These are phyloP conservation scores for Zaprionus ornatus DNA, from an alignment of 1,140 invertebrate genomes.

Conservation along the genomic window DNA sequence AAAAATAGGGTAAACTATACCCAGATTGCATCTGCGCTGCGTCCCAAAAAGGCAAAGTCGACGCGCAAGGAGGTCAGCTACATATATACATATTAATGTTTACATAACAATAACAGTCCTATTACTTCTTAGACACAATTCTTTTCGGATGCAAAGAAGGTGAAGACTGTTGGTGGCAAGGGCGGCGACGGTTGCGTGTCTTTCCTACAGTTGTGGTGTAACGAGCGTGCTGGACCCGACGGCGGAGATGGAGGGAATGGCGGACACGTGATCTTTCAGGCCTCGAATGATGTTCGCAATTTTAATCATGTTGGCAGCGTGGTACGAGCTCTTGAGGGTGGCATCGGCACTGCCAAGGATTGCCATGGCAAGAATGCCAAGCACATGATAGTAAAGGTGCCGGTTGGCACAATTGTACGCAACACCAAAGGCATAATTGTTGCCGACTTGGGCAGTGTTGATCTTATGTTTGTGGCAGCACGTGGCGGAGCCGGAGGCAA, in stretches of 20 bases:
- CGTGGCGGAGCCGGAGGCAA: constrained; percentile 96
- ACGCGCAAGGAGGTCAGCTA: constrained; percentile 60
- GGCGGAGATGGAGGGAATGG: constrained; percentile 98
- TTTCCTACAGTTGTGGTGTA: constrained; percentile 90
- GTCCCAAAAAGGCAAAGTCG: constrained; percentile 73
- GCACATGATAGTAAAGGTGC: constrained; percentile 92
- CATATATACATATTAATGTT: constrained; percentile 1
- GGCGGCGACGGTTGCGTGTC: constrained; percentile 97
- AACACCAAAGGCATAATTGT: constrained; percentile 87
- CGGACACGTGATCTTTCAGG: constrained; percentile 97
- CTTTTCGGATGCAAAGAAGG: constrained; percentile 88
- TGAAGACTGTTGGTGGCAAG: constrained; percentile 90
- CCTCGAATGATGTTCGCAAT: constrained; percentile 88
- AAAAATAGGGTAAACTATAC: constrained; percentile 41
- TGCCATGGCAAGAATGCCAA: constrained; percentile 94
- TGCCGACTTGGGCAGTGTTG: constrained; percentile 88
- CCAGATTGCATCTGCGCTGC: constrained; percentile 61
- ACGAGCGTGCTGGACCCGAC: constrained; percentile 96
- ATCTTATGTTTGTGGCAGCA: constrained; percentile 95
- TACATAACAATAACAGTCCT: constrained; percentile 45
- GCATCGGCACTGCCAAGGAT: constrained; percentile 89
- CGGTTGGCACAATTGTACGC: constrained; percentile 94
- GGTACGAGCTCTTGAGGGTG: constrained; percentile 88
- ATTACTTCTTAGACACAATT: constrained; percentile 84
- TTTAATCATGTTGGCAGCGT: constrained; percentile 88